Evolutionary conservation across 1,140 invertebrate genomes (phyloP), one percentile per base, ranked within the genome.

Genomic region (Aphelenchoides avenae): DNA sequence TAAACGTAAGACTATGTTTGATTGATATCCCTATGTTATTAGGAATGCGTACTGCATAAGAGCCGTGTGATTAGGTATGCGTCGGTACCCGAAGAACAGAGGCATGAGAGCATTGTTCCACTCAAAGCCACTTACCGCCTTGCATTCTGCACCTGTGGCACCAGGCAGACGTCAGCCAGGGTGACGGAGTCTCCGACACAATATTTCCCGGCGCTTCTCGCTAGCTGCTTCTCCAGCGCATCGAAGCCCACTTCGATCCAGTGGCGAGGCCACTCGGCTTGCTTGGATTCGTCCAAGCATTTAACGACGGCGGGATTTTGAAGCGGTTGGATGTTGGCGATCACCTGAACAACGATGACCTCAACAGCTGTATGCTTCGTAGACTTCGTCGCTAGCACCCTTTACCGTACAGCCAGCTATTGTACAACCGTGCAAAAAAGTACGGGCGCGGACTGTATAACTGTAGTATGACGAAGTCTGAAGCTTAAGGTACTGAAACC

Each of bases 161-260:
- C 87, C 22, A 96, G 81, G 74, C 89, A 95, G 67, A 90, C 89
- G 78, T 98, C 93, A 26, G 92, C 91, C 70, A 96, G 79, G 0
- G 91, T 90, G 30, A 96, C 85, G 64, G 88, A 84, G 80, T 97
- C 89, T 2, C 91, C 92, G 1, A 94, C 46, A 76, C 89, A 91
- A 74, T 91, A 97, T 77, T 91, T 90, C 13, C 91, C 92, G 42
- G 88, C 86, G 50, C 84, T 87, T 11, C 86, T 81, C 5, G 85
- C 84, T 6, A 97, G 77, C 7, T 91, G 78, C 76, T 87, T 87
- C 80, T 97, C 93, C 3, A 95, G 84, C 34, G 88, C 84, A 67
- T 79, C 82, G 73, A 97, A 89, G 33, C 91, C 89, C 64, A 86
- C 83, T 33, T 83, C 86, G 54, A 97, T 93, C 86, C 87, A 94